Base-by-base conservation (phyloP, 2,113 vertebrate genomes). In the Leucosticte australis region DNA sequence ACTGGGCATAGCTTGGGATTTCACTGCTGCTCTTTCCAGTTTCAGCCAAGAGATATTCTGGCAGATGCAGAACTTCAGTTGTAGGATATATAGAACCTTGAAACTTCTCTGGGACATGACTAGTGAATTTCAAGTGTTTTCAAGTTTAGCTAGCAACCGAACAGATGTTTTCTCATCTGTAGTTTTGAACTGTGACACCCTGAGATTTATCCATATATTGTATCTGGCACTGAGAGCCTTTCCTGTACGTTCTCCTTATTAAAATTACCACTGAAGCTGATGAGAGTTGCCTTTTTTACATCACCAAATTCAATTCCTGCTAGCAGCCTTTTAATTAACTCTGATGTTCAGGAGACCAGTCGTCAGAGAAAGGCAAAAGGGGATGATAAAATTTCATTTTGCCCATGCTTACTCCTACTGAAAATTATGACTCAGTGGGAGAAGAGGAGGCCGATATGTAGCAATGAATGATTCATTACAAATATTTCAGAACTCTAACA, bases 391-490 rank as follows among this genome's bases (percentile, higher is more conserved):
- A 59, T 73, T 92, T 91, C 27, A 44, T 87, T 95, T 91, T 93
- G 30, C 74, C 69, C 33, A 74, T 96, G 77, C 64, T 71, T 71
- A 92, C 90, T 85, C 92, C 95, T 94, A 89, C 92, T 85, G 67
- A 87, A 96, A 91, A 81, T 68, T 56, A 91, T 93, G 87, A 96
- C 90, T 96, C 92, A 96, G 84, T 56, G n/a, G 53, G 37, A 91
- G 57, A 94, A 93, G 65, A 92, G 85, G 74, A 95, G 87, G 79
- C 78, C 6, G 75, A 42, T 62, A 88, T 73, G 75, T 62, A 94
- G 79, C 82, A 69, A 47, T 86, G 82, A 95, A 94, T 96, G 90
- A 96, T 93, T 96, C 94, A 95, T 65, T 92, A 77, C 26, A 90
- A 94, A 71, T 92, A 79, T 79, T 90, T 91, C 84, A 93, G 75